A percentile compares a stretch with the other conserved stretches of the same genome.
phyloP scores from a whole-genome alignment of 2,888 invertebrate genomes.

The Apeira syringaria region DNA sequence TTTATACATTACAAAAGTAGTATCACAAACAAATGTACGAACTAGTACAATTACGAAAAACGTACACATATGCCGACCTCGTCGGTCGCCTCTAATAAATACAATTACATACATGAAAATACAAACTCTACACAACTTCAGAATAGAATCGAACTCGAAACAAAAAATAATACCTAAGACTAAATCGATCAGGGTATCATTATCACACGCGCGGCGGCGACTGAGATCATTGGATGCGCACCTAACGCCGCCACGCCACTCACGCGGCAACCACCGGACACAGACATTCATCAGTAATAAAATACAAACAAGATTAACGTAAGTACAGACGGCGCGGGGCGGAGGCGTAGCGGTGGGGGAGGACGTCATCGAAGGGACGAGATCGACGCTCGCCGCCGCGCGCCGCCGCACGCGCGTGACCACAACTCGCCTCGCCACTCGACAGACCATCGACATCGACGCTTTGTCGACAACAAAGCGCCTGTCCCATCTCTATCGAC shows the following conservation, averaged over 20 bases:
- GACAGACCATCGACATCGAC: constrained; percentile 31
- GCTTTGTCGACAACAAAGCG: constrained; percentile 24
- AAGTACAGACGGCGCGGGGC: constrained; percentile 59
- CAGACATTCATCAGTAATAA: constrained; percentile 50
- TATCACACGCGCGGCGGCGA: constrained; percentile 77
- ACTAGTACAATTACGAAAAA: constrained; percentile 81
- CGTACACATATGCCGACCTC: constrained; percentile 64
- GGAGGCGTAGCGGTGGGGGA: constrained; percentile 57
- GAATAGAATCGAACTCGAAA: constrained; percentile 80
- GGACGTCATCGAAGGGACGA: constrained; percentile 35
- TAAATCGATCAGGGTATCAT: constrained; percentile 72
- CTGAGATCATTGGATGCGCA: constrained; percentile 72
- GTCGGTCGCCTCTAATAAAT: constrained; percentile 77
- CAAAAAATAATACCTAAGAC: constrained; percentile 78
- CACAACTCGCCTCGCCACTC: constrained; percentile 32
- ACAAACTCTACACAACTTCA: constrained; percentile 77
- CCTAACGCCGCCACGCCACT: constrained; percentile 64
- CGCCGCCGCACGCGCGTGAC: constrained; percentile 39
- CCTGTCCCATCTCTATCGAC: constrained; percentile 15
- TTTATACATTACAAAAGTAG: constrained; percentile 84
- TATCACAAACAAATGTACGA: constrained; percentile 85
- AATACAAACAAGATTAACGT: constrained; percentile 67
- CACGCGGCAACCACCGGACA: constrained; percentile 44
- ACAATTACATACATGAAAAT: constrained; percentile 76
- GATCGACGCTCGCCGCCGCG: constrained; percentile 57